Evolutionary conservation across 2,888 invertebrate genomes (phyloP), one percentile per base, ranked within the genome.

Genomic region (Drosophila siamana): DNA sequence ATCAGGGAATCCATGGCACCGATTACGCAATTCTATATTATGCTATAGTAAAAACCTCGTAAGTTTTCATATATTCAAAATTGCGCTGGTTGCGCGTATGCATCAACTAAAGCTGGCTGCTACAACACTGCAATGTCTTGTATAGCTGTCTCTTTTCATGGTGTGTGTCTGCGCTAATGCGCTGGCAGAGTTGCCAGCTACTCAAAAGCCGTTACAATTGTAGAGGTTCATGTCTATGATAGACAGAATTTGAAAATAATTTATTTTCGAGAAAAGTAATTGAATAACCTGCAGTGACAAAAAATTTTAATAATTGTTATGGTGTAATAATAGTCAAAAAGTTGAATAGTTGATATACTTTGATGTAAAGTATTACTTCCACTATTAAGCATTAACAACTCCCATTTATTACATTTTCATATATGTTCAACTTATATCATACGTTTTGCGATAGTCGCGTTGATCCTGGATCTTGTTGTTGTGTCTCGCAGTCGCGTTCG

Each of bases 141-240:
- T 47, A 8, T 26, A 15, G 16, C 26, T n/a, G 24, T n/a, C 24
- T 15, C 48, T 7, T 24, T 48, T 13, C 4, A 9, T n/a, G 4
- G 4, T 11, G 0, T 1, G 2, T 70, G 56, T 66, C 52, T 66
- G 52, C 8, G 56, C 54, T 76, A 13, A n/a, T 33, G 28, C 0
- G 19, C 0, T 41, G 71, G 57, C 38, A 1, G 38, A 52, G 66
- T 57, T 50, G 16, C 6, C 4, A 33, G 71, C 60, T 51, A 19
- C 0, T 9, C 22, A 48, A 33, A 16, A 8, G 11, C 11, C 16
- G 16, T 33, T 59, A 28, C 26, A 15, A 50, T 9, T 16, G 13
- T 7, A 7, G 7, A 7, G 48, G 30, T 48, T 33, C 19, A 13
- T 33, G 33, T 33, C 19, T 7, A 22, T 9, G 30, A 15, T 41